Conservation (phyloP, 53 echinoderm and acorn worm genomes). For the Henricia sp. region DNA sequence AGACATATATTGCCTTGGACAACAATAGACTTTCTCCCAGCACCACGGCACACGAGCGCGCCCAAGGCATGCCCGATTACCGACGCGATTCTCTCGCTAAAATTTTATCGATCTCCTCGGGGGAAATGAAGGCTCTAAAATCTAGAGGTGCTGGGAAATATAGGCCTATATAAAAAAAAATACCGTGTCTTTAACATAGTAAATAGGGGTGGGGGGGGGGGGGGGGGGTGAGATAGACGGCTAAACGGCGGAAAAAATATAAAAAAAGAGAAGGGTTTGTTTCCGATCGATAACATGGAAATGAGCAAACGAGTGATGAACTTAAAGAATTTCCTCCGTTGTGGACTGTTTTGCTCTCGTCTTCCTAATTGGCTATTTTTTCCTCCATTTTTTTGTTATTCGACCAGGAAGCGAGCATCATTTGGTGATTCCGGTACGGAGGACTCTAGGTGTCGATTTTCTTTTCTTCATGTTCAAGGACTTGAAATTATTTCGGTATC, state of each 20-base stretch:
- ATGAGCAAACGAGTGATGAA: slow-evolving; percentile 6
- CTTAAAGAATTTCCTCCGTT: background rate
- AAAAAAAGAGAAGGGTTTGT: background rate
- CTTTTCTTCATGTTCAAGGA: too few species aligned
- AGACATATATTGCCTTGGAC: background rate
- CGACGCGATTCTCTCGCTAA: background rate
- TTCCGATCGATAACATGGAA: slow-evolving; percentile 14
- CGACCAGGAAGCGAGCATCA: background rate
- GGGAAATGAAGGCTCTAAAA: slow-evolving; percentile 3
- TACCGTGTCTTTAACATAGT: background rate
- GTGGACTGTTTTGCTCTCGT: slow-evolving; percentile 7
- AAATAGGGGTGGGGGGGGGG: too few species aligned
- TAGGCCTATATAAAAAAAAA: too few species aligned
- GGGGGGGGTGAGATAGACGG: background rate
- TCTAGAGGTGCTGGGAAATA: too few species aligned
- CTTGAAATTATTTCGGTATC: too few species aligned
- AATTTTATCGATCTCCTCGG: slow-evolving; percentile 13
- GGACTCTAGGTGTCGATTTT: too few species aligned
- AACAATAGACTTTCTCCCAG: background rate
- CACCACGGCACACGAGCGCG: background rate
- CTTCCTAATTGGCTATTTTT: background rate
- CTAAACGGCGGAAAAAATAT: background rate
- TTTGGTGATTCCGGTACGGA: too few species aligned
- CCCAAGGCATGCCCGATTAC: background rate
- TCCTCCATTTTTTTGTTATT: background rate